A percentile compares a stretch with the other conserved stretches of the same genome.
phyloP scores from a whole-genome alignment of 2,888 invertebrate species.

The Epinotia brunnichana region DNA sequence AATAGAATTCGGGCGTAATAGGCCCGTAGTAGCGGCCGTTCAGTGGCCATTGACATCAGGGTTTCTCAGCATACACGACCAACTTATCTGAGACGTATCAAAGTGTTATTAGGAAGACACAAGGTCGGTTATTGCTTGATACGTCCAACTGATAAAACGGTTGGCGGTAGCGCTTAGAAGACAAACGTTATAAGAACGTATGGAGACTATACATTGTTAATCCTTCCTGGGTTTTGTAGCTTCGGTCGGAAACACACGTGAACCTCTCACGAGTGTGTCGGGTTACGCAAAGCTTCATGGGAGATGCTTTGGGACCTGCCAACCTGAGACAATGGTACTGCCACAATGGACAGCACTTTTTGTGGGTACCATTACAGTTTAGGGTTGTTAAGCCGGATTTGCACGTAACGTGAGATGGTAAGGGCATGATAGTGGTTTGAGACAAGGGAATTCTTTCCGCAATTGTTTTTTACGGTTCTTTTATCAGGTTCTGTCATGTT shows the following conservation, averaged over 20 bases:
- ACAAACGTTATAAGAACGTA: not conserved
- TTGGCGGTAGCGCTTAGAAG: not conserved
- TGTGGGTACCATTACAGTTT: conserved; percentile 36
- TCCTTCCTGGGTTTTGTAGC: not conserved
- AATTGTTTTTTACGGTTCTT: conserved; percentile 11
- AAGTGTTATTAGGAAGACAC: not conserved
- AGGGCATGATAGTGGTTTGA: conserved; percentile 22
- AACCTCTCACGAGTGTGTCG: conserved; percentile 31
- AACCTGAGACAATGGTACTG: conserved; percentile 23
- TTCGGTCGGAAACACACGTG: conserved; percentile 30
- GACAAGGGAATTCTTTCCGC: not conserved
- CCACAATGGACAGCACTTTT: conserved; percentile 38
- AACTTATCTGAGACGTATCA: conserved; percentile 1
- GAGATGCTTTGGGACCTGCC: conserved; percentile 26
- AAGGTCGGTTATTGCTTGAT: conserved; percentile 13
- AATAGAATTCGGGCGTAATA: conserved; percentile 18
- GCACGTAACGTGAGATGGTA: conserved; percentile 25
- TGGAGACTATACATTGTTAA: not conserved
- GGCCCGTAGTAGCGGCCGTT: conserved; percentile 20
- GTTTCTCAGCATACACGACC: conserved; percentile 16
- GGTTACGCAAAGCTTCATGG: conserved; percentile 42
- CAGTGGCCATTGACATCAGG: conserved; percentile 36
- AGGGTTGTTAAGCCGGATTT: conserved; percentile 32
- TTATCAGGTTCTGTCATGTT: not conserved
- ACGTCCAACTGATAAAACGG: not conserved